Evolutionary conservation across 2,797 vertebrate genomes (phyloP).

Genomic region (Pangasius mekongensis): DNA sequence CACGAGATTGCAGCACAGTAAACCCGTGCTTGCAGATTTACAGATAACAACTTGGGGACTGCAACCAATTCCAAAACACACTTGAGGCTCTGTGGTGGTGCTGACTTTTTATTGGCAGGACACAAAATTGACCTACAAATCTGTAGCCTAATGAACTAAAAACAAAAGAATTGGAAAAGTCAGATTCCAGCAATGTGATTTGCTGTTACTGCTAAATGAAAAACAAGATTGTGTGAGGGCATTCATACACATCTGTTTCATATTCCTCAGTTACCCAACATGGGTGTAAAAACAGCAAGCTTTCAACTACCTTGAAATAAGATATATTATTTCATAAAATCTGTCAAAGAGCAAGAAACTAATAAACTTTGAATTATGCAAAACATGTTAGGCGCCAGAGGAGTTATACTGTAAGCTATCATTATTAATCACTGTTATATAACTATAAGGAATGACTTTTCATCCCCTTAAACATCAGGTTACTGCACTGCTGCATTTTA

Average conservation of each 20-base stretch:
- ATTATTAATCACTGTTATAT: background rate
- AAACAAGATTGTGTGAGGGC: conserved; percentile 16
- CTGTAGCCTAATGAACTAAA: conserved; percentile 21
- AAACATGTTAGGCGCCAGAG: no score
- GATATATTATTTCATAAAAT: conserved; percentile 1
- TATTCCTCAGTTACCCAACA: conserved; percentile 29
- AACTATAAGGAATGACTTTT: conserved; percentile 8
- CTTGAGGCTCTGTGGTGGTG: background rate
- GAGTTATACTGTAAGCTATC: background rate
- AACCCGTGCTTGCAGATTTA: conserved; percentile 17
- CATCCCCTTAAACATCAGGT: conserved; percentile 6
- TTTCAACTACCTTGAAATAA: conserved; percentile 24
- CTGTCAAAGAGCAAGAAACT: background rate
- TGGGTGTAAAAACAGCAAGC: conserved; percentile 29
- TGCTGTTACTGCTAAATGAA: conserved; percentile 34
- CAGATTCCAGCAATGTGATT: conserved; percentile 21
- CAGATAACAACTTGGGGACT: background rate
- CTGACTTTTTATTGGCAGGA: conserved; percentile 18
- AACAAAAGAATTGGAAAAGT: conserved; percentile 24
- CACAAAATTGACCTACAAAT: conserved; percentile 17
- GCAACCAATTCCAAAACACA: conserved; percentile 1
- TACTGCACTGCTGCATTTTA: background rate
- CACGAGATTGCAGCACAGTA: background rate
- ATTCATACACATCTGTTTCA: conserved; percentile 53
- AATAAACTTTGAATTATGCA: background rate